Evolutionary conservation across 53 echinoderm and acorn worm species (phyloP).

Genomic region (Stichopus horrens): DNA sequence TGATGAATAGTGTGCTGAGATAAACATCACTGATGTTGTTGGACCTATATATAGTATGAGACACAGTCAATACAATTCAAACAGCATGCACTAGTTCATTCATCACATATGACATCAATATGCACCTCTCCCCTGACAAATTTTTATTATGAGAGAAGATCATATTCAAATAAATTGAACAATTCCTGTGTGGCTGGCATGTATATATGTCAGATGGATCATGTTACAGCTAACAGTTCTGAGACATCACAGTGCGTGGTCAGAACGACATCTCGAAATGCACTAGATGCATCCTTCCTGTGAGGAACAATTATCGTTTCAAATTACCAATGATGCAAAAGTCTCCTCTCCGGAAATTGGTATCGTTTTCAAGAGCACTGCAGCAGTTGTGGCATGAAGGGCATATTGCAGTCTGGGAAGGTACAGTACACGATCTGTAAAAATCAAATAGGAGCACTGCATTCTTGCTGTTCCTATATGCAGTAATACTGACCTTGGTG

Average conservation of each 20-base stretch:
- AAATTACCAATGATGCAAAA: not conserved
- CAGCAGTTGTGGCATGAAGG: not conserved
- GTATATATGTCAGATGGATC: not conserved
- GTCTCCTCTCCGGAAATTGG: constrained; percentile 1
- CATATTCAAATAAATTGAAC: not conserved
- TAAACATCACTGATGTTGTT: no score
- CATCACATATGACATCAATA: not conserved
- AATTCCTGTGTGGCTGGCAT: not conserved
- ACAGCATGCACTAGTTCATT: not conserved
- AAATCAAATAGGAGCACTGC: not conserved
- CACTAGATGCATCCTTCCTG: not conserved
- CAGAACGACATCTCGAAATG: not conserved
- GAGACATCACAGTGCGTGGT: not conserved
- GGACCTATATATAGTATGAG: no score
- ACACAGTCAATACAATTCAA: not conserved
- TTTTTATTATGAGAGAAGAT: not conserved
- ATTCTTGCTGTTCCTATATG: no score
- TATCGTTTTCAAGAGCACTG: not conserved
- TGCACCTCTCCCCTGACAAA: no score
- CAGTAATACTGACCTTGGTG: no score
- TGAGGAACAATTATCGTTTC: constrained; percentile 28
- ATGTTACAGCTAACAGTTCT: not conserved
- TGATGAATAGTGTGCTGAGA: no score
- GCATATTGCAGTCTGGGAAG: not conserved
- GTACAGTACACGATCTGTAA: not conserved